Evolutionary conservation across 2,888 invertebrate genomes (phyloP), one percentile per base, ranked within the genome.

Genomic region (Acleris laterana): DNA sequence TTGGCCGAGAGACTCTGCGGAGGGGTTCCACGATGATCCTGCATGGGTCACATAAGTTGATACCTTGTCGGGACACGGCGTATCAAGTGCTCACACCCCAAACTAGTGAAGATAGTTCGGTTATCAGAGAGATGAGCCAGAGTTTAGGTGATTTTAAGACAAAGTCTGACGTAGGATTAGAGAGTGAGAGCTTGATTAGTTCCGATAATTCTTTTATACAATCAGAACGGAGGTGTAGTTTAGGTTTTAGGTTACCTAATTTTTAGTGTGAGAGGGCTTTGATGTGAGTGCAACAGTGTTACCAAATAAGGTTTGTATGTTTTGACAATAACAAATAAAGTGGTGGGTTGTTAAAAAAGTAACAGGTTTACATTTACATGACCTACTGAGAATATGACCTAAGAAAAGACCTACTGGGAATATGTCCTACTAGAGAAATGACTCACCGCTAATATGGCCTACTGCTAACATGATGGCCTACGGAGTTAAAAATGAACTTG

Each of bases 1-100:
- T 96, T 68, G 96, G 97, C 0, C 94, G 95, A 74, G 95, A 95
- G 59, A 96, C 96, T 0, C 84, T 97, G 17, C 86, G 96, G 57
- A 90, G 96, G 17, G 95, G 96, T 17, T 95, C 95, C 0, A 94
- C 94, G 0, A 80, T 95, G 5, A 88, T 95, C 20, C 87, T 94
- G 0, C 93, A 93, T 68, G 93, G 94, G 0, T 94, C 95, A 11
- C 95, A 94, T 66, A 90, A 93, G 66, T 81, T 95, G 16, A 81
- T 95, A n/a, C 89, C 94, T 17, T 85, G 93, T 38, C 90, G 94
- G 57, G 95, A 96, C 62, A 94, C 94, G 0, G 90, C 94, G 0
- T 92, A 92, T 49, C 81, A 84, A 20, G 83, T 85, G 0, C 58
- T 92, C 4, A 68, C 66, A 1, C 61, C 72, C 0, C 65, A 65